Conservation (phyloP, 2,888 invertebrate species). For the Patella ulyssiponensis region DNA sequence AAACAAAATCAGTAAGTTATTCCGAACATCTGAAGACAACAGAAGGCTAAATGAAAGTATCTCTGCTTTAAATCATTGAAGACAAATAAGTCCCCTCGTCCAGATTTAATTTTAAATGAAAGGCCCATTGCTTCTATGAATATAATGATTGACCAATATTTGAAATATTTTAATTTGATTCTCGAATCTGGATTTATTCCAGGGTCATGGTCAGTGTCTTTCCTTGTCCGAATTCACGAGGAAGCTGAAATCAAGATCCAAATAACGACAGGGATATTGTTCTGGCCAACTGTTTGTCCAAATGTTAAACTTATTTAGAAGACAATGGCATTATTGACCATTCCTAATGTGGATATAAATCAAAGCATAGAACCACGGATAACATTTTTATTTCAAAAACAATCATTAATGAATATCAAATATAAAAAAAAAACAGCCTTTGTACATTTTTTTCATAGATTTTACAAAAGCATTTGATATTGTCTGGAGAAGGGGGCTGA, state of each 20-base stretch:
- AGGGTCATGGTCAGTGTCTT: not conserved
- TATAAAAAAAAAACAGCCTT: not conserved
- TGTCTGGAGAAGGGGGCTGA: not conserved
- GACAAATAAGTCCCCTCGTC: not conserved
- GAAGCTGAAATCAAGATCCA: not conserved
- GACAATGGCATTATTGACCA: not conserved
- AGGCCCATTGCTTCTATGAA: not conserved
- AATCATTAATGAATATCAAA: not conserved
- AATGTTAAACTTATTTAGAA: not conserved
- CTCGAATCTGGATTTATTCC: not conserved
- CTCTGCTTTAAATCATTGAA: not conserved
- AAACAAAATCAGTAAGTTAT: not conserved
- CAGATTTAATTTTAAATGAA: not conserved
- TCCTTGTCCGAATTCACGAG: not conserved
- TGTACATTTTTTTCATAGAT: not conserved
- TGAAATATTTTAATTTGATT: not conserved
- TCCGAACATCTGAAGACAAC: not conserved
- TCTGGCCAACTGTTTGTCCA: not conserved
- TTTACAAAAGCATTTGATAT: not conserved
- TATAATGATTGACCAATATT: not conserved
- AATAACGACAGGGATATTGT: not conserved
- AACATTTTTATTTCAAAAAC: slow-evolving; percentile 1
- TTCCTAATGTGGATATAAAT: not conserved
- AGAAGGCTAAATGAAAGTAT: not conserved
- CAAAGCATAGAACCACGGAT: not conserved